phyloP scores from a whole-genome alignment of 2,888 invertebrate species.

The Hirtodrosophila trivittata region DNA sequence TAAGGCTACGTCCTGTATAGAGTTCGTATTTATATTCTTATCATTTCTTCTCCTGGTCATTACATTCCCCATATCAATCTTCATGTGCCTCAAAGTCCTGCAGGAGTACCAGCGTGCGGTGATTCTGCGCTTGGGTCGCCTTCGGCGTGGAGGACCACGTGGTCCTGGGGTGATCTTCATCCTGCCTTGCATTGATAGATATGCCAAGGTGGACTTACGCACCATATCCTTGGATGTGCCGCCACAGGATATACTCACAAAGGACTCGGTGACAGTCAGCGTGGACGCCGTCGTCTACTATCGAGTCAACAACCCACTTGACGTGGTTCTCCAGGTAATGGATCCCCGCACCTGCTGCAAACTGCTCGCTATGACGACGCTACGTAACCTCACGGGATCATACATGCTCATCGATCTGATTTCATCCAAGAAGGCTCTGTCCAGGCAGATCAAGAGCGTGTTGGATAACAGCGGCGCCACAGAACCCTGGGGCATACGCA shows the following conservation, averaged over 20 bases:
- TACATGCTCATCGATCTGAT: constrained; percentile 94
- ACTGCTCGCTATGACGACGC: constrained; percentile 91
- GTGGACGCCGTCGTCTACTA: constrained; percentile 95
- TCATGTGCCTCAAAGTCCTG: constrained; percentile 82
- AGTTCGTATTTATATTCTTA: constrained; percentile 57
- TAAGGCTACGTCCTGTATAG: constrained; percentile 17
- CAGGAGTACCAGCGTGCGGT: constrained; percentile 87
- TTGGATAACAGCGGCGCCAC: constrained; percentile 90
- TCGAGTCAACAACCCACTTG: constrained; percentile 89
- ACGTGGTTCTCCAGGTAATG: constrained; percentile 88
- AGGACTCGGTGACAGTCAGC: constrained; percentile 95
- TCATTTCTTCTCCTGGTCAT: constrained; percentile 64
- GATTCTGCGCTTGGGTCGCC: constrained; percentile 86
- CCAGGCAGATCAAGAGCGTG: constrained; percentile 92
- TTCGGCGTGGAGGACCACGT: constrained; percentile 84
- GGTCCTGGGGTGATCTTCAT: constrained; percentile 86
- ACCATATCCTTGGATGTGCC: constrained; percentile 87
- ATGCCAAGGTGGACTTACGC: constrained; percentile 86
- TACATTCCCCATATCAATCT: constrained; percentile 75
- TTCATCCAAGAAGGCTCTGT: constrained; percentile 94
- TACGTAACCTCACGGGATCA: constrained; percentile 95
- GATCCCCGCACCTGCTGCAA: constrained; percentile 87
- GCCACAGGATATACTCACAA: constrained; percentile 89
- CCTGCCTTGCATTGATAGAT: constrained; percentile 86
- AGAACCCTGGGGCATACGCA: constrained; percentile 95